Evolutionary conservation across 2,888 invertebrate genomes (phyloP).

Genomic region (Lepidonotus clava): DNA sequence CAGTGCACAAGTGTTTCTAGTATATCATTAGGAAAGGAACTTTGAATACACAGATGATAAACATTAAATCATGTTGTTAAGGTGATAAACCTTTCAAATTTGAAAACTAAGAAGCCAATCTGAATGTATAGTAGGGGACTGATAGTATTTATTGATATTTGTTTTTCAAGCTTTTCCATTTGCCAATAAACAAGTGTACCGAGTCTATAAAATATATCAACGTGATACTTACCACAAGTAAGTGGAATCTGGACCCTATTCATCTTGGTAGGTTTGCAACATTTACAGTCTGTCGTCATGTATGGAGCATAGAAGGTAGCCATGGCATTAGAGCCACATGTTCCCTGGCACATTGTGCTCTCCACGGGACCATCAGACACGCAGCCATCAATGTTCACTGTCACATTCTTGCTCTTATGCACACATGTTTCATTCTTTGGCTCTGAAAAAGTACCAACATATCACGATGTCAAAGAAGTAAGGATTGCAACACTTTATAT

Average conservation of each 20-base stretch:
- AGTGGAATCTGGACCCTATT: not conserved
- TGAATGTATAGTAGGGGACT: too few relatives aligned
- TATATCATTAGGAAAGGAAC: not conserved
- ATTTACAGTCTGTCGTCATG: slow-evolving; percentile 37
- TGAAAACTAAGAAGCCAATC: not conserved
- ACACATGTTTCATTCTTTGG: slow-evolving; percentile 29
- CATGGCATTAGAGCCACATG: slow-evolving; percentile 34
- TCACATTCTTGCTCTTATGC: not conserved
- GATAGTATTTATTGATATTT: not conserved
- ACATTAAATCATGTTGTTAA: not conserved
- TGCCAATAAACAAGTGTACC: not conserved
- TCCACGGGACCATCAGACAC: slow-evolving; percentile 15
- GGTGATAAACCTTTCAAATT: not conserved
- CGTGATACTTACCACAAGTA: slow-evolving; percentile 25
- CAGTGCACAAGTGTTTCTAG: not conserved
- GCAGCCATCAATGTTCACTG: slow-evolving; percentile 43
- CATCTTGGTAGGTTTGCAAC: slow-evolving; percentile 43
- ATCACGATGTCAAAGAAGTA: not conserved
- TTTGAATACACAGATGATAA: not conserved
- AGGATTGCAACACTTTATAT: not conserved
- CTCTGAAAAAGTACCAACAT: not conserved
- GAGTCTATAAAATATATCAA: not conserved
- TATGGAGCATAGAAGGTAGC: not conserved
- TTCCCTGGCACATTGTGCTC: not conserved
- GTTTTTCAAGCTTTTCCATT: not conserved